Evolutionary conservation across 2,888 invertebrate genomes (phyloP).

Genomic region (Leptothorax acervorum): DNA sequence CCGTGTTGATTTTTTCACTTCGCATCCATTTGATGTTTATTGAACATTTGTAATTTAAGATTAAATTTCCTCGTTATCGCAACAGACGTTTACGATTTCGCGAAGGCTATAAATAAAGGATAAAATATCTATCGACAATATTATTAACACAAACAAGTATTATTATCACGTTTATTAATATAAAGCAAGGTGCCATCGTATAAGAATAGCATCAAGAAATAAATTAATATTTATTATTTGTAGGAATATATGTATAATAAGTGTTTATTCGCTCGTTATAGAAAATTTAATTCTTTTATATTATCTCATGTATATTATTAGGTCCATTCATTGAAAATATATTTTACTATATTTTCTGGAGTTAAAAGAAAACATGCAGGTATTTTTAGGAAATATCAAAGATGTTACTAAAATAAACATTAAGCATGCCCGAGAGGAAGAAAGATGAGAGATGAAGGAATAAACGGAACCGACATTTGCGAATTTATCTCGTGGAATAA

Average conservation of each 20-base stretch:
- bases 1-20: neutral
- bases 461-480: slow-evolving; percentile 29
- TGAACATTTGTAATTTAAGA: slow-evolving; percentile 2
- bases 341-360: neutral
- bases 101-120: neutral
- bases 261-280: neutral
- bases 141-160: neutral
- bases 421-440: neutral
- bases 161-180: neutral
- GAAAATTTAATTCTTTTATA: neutral
- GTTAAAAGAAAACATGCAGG: neutral
- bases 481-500: slow-evolving; percentile 40
- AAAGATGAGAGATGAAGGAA: slow-evolving; percentile 21
- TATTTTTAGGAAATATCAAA: neutral
- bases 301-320: neutral
- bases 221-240: neutral
- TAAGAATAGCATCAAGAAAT: neutral
- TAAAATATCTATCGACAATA: neutral
- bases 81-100: neutral
- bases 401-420: neutral
- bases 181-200: neutral
- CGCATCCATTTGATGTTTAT: neutral
- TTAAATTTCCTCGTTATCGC: neutral
- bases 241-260: neutral
- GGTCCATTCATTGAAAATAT: neutral